Conservation (phyloP, 2,113 vertebrate species). For the Apeltes quadracus region DNA sequence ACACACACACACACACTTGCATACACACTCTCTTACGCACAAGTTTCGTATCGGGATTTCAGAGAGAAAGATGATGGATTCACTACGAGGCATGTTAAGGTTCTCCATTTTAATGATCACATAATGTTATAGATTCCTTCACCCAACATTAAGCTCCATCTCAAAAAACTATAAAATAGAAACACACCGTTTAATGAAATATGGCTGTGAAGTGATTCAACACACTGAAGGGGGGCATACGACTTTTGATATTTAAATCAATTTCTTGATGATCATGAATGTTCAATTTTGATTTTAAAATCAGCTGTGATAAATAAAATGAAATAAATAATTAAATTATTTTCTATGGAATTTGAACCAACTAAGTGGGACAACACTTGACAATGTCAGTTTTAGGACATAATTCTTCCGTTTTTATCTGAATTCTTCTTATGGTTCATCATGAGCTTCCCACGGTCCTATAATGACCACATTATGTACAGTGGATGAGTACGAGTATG, state of each 20-base stretch:
- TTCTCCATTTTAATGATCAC: too few relatives aligned
- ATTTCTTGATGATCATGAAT: not conserved
- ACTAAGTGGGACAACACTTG: not conserved
- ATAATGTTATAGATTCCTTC: too few relatives aligned
- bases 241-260: not conserved
- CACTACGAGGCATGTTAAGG: too few relatives aligned
- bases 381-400: not conserved
- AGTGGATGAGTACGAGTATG: constrained; percentile 39
- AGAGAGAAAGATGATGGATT: too few relatives aligned
- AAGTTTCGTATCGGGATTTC: too few relatives aligned
- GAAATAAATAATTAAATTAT: not conserved
- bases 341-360: not conserved
- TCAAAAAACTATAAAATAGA: not conserved
- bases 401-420: too few relatives aligned
- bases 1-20: not conserved
- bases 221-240: not conserved
- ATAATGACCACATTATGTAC: constrained; percentile 20
- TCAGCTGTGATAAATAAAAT: not conserved
- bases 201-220: not conserved
- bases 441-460: constrained; percentile 21
- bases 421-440: not conserved
- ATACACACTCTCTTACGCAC: not conserved
- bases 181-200: not conserved
- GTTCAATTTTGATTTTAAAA: not conserved
- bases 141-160: not conserved